Percentiles rank a stretch among this genome's conserved stretches.
phyloP scores from a whole-genome alignment of 2,888 invertebrate species.

The Protodeltote pygarga region DNA sequence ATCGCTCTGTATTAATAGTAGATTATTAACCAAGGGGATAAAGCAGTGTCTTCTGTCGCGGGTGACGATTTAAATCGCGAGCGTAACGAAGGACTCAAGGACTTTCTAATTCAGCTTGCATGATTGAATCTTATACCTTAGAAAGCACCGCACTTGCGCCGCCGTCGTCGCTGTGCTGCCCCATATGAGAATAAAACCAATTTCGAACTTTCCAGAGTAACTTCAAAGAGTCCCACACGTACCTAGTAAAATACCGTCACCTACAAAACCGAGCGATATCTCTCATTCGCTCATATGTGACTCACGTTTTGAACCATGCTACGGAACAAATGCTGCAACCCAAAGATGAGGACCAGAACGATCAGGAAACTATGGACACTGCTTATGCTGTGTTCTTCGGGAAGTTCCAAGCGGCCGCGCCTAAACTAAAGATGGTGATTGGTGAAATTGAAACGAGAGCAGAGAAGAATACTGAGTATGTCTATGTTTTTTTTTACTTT shows the following conservation, averaged over 20 bases:
- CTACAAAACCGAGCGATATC: slow-evolving; percentile 93
- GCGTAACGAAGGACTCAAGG: no score
- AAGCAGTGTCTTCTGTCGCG: no score
- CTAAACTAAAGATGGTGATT: slow-evolving; percentile 93
- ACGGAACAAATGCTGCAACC: slow-evolving; percentile 90
- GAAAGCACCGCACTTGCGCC: no score
- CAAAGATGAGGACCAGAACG: slow-evolving; percentile 60
- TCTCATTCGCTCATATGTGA: slow-evolving; percentile 93
- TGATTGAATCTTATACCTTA: no score
- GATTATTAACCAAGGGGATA: no score
- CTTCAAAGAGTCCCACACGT: slow-evolving; percentile 95
- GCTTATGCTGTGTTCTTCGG: slow-evolving; percentile 96
- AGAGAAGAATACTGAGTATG: slow-evolving; percentile 91
- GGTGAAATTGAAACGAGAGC: slow-evolving; percentile 93
- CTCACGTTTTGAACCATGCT: slow-evolving; percentile 91
- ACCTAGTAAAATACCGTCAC: slow-evolving; percentile 94
- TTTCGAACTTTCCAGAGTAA: slow-evolving; percentile 84
- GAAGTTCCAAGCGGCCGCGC: slow-evolving; percentile 97
- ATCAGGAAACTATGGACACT: slow-evolving; percentile 86
- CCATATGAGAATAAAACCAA: neutral
- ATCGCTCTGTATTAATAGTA: no score
- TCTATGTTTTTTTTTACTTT: slow-evolving; percentile 30
- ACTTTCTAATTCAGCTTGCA: no score
- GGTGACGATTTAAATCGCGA: no score
- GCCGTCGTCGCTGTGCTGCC: no score